Conservation (phyloP, 2,888 invertebrate species). For the Folsomia manolachei region DNA sequence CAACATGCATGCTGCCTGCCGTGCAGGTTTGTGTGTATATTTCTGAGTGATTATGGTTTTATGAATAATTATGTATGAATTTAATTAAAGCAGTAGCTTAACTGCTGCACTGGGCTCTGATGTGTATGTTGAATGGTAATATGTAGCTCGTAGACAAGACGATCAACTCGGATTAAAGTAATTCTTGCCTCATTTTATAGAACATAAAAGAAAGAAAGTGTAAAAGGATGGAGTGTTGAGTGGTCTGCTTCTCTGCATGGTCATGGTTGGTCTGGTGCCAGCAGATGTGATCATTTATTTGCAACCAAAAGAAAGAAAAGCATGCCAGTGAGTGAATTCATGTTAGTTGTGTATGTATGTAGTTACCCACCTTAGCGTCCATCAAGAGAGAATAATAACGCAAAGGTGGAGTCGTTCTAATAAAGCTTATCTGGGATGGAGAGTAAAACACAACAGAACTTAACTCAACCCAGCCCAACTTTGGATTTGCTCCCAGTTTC, state of each 20-base stretch:
- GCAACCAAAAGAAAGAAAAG: not conserved
- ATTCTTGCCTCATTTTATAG: not conserved
- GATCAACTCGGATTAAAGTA: not conserved
- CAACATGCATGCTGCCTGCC: not conserved
- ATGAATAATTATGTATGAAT: slow-evolving; percentile 6
- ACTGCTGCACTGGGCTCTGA: no score
- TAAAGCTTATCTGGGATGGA: not conserved
- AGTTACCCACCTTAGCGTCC: no score
- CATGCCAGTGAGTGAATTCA: no score
- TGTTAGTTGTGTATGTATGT: no score
- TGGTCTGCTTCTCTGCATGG: not conserved
- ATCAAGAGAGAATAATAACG: not conserved
- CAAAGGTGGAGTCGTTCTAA: not conserved
- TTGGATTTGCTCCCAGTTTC: no score
- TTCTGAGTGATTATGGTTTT: not conserved
- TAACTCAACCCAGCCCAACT: no score
- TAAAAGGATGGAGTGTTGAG: not conserved
- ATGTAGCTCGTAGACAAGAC: not conserved
- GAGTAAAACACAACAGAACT: no score
- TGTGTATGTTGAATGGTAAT: no score
- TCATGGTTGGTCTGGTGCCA: not conserved
- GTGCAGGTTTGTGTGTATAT: no score
- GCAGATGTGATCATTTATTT: not conserved
- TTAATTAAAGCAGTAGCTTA: not conserved
- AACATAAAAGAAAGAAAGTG: not conserved